Conservation (phyloP, 2,888 invertebrate genomes). For the Julus scandinavius region DNA sequence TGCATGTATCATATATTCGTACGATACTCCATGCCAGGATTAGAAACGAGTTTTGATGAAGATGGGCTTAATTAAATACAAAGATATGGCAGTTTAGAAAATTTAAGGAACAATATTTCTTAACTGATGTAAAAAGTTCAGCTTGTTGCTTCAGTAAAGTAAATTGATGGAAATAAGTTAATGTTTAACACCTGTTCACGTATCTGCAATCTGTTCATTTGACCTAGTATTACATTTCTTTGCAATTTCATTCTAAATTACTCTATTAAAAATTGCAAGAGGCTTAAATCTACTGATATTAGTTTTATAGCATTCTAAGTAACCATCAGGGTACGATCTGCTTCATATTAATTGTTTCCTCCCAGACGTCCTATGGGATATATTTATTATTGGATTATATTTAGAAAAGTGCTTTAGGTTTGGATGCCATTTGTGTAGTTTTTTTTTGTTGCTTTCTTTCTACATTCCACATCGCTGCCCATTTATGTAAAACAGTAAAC, state of each 20-base stretch:
- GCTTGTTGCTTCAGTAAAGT: neutral
- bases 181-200: neutral
- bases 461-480: conserved; percentile 10
- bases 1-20: too few species aligned
- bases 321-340: neutral
- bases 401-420: neutral
- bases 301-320: neutral
- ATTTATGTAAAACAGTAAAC: conserved; percentile 24
- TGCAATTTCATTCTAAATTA: neutral
- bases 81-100: neutral
- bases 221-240: neutral
- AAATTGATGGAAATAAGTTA: neutral
- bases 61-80: neutral
- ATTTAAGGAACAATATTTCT: neutral
- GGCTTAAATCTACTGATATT: neutral
- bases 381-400: conserved; percentile 29
- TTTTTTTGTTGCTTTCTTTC: neutral
- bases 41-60: neutral
- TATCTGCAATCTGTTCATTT: neutral
- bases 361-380: neutral
- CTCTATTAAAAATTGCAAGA: neutral
- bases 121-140: neutral
- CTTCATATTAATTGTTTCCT: neutral
- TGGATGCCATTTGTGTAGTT: neutral
- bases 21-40: too few species aligned